These are phyloP conservation scores for Pipa parva DNA, from an alignment of 2,113 vertebrate species.

Conservation along the genomic window DNA sequence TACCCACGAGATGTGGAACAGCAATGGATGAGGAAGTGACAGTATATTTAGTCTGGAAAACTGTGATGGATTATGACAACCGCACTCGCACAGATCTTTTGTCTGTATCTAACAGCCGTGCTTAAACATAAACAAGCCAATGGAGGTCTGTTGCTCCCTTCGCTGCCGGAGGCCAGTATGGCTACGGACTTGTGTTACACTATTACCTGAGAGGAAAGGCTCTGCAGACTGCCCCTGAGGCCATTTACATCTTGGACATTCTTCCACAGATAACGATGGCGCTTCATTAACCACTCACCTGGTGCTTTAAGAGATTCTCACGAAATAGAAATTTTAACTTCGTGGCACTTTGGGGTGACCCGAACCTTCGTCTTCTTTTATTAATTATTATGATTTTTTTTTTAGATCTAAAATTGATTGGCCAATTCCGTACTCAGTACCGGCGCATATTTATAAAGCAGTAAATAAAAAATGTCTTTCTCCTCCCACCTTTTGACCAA, in stretches of 20 bases:
- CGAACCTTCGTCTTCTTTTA: no score
- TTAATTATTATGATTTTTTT: no score
- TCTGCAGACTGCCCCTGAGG: slow-evolving; percentile 24
- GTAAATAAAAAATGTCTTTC: no score
- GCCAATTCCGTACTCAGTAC: no score
- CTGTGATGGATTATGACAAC: slow-evolving; percentile 42
- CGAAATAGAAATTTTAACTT: no score
- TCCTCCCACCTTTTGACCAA: no score
- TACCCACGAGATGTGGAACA: slow-evolving; percentile 2
- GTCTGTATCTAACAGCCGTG: slow-evolving; percentile 30
- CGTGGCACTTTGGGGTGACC: no score
- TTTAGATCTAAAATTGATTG: no score
- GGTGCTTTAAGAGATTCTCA: slow-evolving; percentile 8
- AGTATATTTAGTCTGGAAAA: slow-evolving; percentile 20
- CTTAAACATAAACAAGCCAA: slow-evolving; percentile 39
- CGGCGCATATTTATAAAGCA: no score
- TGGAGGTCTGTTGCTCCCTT: slow-evolving; percentile 6
- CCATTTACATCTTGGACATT: slow-evolving; percentile 33
- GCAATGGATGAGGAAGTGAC: slow-evolving; percentile 38
- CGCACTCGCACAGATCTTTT: slow-evolving; percentile 24
- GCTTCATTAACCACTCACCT: slow-evolving; percentile 20
- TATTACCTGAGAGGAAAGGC: slow-evolving; percentile 15
- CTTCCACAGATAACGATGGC: slow-evolving; percentile 12
- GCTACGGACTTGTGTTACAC: slow-evolving; percentile 17
- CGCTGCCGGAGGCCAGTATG: neutral